A percentile compares a stretch with the other conserved stretches of the same genome.
Conservation (phyloP, 2,888 invertebrate genomes). For the Clepsis dumicolana region DNA sequence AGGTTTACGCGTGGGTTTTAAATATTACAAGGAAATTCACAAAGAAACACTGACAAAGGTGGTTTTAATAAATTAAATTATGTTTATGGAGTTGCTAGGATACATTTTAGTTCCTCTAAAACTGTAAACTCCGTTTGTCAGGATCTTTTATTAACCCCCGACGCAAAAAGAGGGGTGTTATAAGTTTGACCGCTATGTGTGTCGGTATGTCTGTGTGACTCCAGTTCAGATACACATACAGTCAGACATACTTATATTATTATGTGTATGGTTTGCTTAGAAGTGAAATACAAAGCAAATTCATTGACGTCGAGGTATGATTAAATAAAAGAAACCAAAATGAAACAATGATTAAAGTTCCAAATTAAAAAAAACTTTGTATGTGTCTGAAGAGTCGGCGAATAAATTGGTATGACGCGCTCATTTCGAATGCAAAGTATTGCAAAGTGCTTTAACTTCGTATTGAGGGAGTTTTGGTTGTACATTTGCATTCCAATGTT, state of each 20-base stretch:
- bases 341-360: not conserved
- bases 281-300: too few species aligned
- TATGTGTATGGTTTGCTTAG: too few species aligned
- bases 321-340: not conserved
- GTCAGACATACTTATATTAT: too few species aligned
- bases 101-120: not conserved
- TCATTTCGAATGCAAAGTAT: slow-evolving; percentile 17
- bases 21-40: not conserved
- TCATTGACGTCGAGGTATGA: not conserved
- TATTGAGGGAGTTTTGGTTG: slow-evolving; percentile 21
- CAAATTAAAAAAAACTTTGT: not conserved
- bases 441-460: slow-evolving; percentile 15
- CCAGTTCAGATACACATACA: too few species aligned
- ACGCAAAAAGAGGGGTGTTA: too few species aligned
- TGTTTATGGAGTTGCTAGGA: not conserved
- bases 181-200: too few species aligned
- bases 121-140: not conserved
- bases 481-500: slow-evolving; percentile 34
- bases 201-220: too few species aligned
- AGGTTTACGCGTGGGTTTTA: not conserved
- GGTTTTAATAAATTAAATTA: not conserved
- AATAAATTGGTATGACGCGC: slow-evolving; percentile 11
- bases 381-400: not conserved
- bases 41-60: not conserved
- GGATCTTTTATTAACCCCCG: too few species aligned